Evolutionary conservation across 1,140 invertebrate genomes (phyloP), one percentile per base, ranked within the genome.

Genomic region (Nilaparvata lugens): DNA sequence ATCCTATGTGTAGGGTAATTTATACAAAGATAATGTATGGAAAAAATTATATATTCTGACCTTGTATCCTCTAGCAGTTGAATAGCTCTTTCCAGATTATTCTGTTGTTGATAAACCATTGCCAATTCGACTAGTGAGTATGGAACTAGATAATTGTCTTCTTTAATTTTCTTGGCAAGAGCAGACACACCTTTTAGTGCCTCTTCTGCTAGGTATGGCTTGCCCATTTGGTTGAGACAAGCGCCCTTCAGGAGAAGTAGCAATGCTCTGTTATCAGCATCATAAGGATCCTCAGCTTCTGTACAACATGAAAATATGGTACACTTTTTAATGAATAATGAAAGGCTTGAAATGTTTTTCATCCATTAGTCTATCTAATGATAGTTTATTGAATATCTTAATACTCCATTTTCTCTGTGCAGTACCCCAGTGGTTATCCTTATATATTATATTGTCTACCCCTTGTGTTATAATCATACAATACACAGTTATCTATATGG

Each of bases 51-150:
- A 43, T 18, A 35, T 14, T 54, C 64, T 58, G 61, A 68, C 68
- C 87, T 94, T 4, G 90, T 89, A 66, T 89, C 86, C 67, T 95
- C 87, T 31, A 97, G 74, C 51, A 87, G 81, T 16, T 79, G 72
- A 51, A 85, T 80, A 4, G 92, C 90, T 60, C 83, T 81, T 21
- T 84, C 76, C 28, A 71, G 72, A 28, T 88, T 78, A 13, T 84
- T 84, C 64, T 86, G 77, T 35, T 83, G 75, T 68, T 86, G 78
- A 69, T 87, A 82, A 11, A 95, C 74, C 62, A 93, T 76, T 14
- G 88, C 93, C 52, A 95, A 73, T 75, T 98, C 95, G 19, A 93
- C 87, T 21, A 86, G 79, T 1, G 93, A 83, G 73, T 91, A 96
- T 4, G 95, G 93, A 25, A 91, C 75, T 19, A 97, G 72, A 73